Evolutionary conservation across 2,888 invertebrate species (phyloP), one percentile per base, ranked within the genome.

Genomic region (Drosophila colorata): DNA sequence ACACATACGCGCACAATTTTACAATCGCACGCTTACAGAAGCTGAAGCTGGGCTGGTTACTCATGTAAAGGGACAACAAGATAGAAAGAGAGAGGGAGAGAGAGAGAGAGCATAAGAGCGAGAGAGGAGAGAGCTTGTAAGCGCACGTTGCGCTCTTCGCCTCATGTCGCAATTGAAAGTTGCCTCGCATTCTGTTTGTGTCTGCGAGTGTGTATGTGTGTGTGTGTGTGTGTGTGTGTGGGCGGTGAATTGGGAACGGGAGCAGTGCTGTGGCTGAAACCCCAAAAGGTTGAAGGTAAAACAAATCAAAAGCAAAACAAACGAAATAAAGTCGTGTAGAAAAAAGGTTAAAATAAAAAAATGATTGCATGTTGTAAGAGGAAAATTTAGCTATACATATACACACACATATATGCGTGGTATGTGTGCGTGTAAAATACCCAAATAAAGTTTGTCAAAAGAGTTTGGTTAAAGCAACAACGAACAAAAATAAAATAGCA

Each of bases 211-310:
- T 53, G 43, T 52, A n/a, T 61, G 11, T 48, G 46, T 46, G 38
- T 57, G 37, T 57, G 35, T 37, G 40, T 48, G 47, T 3, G 3
- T 55, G 58, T 67, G 16, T 46, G 58, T 69, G 53, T 69, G 66
- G 59, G 69, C 44, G 53, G 63, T 23, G 64, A 14, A 69, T 18
- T 41, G 60, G 56, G 51, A 66, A 52, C 16, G 70, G 51, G 48
- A 46, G 20, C 49, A 53, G 28, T 47, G 44, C 64, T 63, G 61
- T 44, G 56, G 65, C 52, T 60, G 80, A 80, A 74, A 74, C 74
- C 80, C 70, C 84, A 80, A 84, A 85, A 85, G 84, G 85, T 87
- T 86, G 88, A 85, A 85, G 88, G 85, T 88, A 85, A 88, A 72
- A 78, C 67, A 72, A 69, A 74, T 60, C 61, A 74, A 76, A 72